phyloP scores from a whole-genome alignment of 2,888 invertebrate genomes.

The Hyles lineata region DNA sequence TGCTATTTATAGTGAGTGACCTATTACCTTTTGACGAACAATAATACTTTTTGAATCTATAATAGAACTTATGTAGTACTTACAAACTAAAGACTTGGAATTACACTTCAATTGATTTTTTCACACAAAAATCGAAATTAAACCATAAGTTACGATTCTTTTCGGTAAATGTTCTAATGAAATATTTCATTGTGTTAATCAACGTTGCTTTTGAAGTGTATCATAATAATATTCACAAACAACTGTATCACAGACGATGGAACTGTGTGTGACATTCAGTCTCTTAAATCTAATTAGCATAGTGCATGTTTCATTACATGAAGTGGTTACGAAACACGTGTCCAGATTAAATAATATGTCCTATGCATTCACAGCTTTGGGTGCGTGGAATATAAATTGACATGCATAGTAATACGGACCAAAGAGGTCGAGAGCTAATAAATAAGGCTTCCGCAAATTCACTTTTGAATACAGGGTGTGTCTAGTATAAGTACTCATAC shows the following conservation, averaged over 20 bases:
- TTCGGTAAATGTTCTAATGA: neutral
- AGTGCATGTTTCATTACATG: constrained; percentile 12
- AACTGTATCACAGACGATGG: neutral
- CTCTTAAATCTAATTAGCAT: constrained; percentile 5
- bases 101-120: no score
- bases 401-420: neutral
- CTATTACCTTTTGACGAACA: neutral
- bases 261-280: neutral
- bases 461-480: neutral
- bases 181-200: no score
- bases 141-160: no score
- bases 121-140: no score
- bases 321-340: constrained; percentile 1
- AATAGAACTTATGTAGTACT: no score
- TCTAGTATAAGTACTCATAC: no score
- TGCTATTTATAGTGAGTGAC: neutral
- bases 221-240: neutral
- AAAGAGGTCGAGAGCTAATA: neutral
- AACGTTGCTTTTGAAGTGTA: no score
- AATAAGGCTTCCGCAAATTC: neutral
- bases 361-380: constrained; percentile 7
- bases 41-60: neutral
- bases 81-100: no score
- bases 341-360: neutral
- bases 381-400: constrained; percentile 11